Conservation (phyloP, 2,888 invertebrate genomes). For the Caenorhabditis afra region DNA sequence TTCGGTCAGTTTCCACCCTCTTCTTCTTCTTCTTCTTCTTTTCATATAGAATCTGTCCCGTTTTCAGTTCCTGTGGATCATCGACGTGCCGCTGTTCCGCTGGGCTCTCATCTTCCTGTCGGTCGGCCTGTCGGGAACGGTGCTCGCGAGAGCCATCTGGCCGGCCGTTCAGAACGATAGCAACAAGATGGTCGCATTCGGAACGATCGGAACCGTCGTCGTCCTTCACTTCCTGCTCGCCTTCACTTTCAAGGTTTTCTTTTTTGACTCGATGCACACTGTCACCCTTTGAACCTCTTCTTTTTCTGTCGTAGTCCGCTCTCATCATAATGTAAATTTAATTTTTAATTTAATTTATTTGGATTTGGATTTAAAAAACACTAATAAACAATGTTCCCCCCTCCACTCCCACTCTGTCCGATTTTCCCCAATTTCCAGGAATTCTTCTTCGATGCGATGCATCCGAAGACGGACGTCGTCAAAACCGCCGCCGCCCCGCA, state of each 20-base stretch:
- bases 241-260: conserved; percentile 87
- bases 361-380: conserved; percentile 2
- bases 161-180: conserved; percentile 85
- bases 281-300: too few relatives aligned
- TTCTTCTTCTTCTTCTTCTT: neutral
- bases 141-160: conserved; percentile 89
- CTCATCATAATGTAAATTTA: neutral
- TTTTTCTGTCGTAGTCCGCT: neutral
- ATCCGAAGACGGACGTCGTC: conserved; percentile 31
- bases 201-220: conserved; percentile 86
- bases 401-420: neutral
- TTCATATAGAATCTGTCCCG: neutral
- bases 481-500: neutral
- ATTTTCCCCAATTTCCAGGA: conserved; percentile 52
- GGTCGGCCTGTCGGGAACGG: conserved; percentile 89
- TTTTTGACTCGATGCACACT: conserved; percentile 49
- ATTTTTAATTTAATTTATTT: neutral
- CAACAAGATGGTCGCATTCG: conserved; percentile 82
- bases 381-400: conserved; percentile 21
- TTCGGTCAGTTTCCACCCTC: conserved; percentile 85
- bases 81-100: conserved; percentile 87
- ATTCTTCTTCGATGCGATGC: conserved; percentile 74
- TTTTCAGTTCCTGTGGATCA: conserved; percentile 88
- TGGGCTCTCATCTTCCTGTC: conserved; percentile 91
- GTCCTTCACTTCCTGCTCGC: conserved; percentile 89